Evolutionary conservation across 2,888 invertebrate species (phyloP).

Genomic region (Tenthredo distinguenda): DNA sequence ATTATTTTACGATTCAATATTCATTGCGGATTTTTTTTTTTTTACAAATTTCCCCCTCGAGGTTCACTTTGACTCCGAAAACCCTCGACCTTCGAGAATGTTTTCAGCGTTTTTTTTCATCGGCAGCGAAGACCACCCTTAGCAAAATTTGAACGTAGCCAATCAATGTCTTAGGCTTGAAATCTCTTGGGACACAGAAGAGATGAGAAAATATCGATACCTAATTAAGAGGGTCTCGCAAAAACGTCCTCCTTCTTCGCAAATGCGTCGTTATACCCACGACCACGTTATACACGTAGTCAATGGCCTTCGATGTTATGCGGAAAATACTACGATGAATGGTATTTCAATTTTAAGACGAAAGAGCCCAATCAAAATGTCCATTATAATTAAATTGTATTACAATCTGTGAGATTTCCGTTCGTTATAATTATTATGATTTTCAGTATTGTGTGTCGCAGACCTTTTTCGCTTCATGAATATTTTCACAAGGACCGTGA

Average conservation of each 20-base stretch:
- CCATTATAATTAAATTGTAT: background rate
- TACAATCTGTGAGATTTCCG: background rate
- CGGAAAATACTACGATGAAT: background rate
- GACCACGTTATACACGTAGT: background rate
- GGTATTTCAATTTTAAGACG: background rate
- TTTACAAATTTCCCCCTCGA: background rate
- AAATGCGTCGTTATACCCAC: conserved; percentile 28
- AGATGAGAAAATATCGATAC: conserved; percentile 41
- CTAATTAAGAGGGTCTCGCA: conserved; percentile 28
- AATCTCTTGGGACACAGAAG: conserved; percentile 32
- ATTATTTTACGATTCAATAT: background rate
- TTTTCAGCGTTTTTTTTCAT: background rate
- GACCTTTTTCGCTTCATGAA: background rate
- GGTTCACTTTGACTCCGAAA: background rate
- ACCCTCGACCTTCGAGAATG: background rate
- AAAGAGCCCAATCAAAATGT: background rate
- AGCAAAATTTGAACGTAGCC: conserved; percentile 10
- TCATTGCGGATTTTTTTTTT: background rate
- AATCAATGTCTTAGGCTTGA: conserved; percentile 14
- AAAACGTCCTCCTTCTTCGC: background rate
- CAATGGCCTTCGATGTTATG: background rate
- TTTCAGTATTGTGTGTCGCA: background rate
- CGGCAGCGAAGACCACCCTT: background rate
- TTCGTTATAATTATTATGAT: background rate
- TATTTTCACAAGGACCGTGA: background rate